Base-by-base conservation (phyloP, 1,140 invertebrate genomes). In the Hormaphis cornu region DNA sequence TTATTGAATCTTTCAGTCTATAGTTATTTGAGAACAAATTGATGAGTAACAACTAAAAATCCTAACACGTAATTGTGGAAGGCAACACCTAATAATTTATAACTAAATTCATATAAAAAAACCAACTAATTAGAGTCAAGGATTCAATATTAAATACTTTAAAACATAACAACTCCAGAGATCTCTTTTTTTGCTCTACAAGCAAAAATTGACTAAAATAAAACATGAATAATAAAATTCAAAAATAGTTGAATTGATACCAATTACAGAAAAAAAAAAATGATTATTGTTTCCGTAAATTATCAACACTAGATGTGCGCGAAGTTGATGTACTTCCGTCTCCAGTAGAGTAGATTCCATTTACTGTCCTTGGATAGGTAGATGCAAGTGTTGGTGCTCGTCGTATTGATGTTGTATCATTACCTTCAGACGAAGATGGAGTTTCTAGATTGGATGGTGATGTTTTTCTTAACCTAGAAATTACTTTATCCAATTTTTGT, bases 401-500 rank as follows among this genome's bases (percentile, higher is more conserved):
- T 10, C 73, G 59, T 2, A 73, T 74, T 24, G 72, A 72, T 54
- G 72, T 72, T 20, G 70, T 63, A 10, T 75, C 74, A 30, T 76
- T 70, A 53, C 77, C 77, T 71, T 78, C 77, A 16, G 76, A 73
- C 7, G 75, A 76, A 24, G 81, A 82, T 6, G 81, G 81, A 18
- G 81, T 82, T 63, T 63, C 58, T 30, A 63, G 10, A 63, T 63
- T 63, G 0, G 81, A 79, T 26, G 80, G 80, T 10, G 80, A 78
- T 12, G 80, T 81, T 53, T 80, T 79, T 69, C 79, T 81, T 16
- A 82, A 76, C 73, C 82, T 81, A 24, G 77, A 78, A 58, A 83
- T 70, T 16, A 80, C 81, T 75, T 87, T 86, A 71, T 85, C 82
- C 40, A 89, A 77, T 74, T 84, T 79, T 70, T 83, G 81, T 33